Percentiles rank a stretch among this genome's conserved stretches.
phyloP scores from a whole-genome alignment of 1,140 invertebrate genomes.

The Drosophila sechellia region DNA sequence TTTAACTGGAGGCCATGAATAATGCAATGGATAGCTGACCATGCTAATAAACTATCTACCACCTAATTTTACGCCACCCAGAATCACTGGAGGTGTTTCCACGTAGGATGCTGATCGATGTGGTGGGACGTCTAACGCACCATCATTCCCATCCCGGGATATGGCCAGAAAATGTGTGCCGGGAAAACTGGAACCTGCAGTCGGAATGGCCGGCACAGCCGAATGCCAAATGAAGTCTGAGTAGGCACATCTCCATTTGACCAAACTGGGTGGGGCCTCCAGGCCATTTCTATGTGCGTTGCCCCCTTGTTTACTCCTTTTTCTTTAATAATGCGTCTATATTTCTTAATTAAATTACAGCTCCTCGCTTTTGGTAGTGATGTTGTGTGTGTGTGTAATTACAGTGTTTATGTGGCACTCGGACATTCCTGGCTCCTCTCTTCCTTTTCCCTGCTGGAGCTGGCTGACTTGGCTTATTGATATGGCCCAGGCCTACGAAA shows the following conservation, averaged over 20 bases:
- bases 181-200: constrained; percentile 11
- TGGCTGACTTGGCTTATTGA: constrained; percentile 65
- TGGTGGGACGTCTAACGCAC: constrained; percentile 14
- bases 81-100: constrained; percentile 11
- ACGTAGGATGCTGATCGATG: constrained; percentile 28
- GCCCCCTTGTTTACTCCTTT: constrained; percentile 2
- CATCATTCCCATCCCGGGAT: background rate
- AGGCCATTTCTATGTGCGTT: constrained; percentile 14
- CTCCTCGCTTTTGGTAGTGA: constrained; percentile 16
- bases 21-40: background rate
- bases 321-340: constrained; percentile 69
- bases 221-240: constrained; percentile 25
- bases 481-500: constrained; percentile 32
- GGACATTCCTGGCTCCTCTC: constrained; percentile 33
- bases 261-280: constrained; percentile 34
- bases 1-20: background rate
- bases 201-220: constrained; percentile 1
- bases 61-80: constrained; percentile 13
- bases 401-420: constrained; percentile 58
- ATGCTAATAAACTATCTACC: background rate
- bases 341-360: constrained; percentile 82
- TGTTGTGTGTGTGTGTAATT: constrained; percentile 57
- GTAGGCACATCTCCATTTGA: constrained; percentile 37
- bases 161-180: constrained; percentile 1
- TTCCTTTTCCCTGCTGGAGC: constrained; percentile 13